Base-by-base conservation (phyloP, 2,797 vertebrate genomes). In the Scleropages formosus region DNA sequence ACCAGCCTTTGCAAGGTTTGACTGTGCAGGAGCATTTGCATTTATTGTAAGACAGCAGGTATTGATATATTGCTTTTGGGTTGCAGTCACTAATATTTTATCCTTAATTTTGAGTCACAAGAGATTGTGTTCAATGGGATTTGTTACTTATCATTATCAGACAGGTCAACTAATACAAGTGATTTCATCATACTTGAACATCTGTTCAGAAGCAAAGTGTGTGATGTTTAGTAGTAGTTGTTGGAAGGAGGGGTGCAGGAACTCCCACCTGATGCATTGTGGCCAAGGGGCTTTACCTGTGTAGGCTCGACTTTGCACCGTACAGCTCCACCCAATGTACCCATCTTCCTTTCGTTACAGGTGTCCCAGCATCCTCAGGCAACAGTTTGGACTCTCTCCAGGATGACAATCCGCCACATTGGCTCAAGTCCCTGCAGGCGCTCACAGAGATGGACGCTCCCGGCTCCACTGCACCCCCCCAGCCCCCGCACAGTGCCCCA, bases 351-450 rank as follows among this genome's bases (percentile, higher is more conserved):
- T 51, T 27, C 11, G 4, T 85, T 80, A 26, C 82, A 95, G 95
- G 95, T 87, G 92, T 97, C 86, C 94, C 95, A 82, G 92, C 93
- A 60, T 91, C 94, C 80, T 88, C 93, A 78, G 92, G 93, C 89
- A 95, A 95, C 92, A 94, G 92, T 92, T 90, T 95, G 92, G 95
- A 96, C 91, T 90, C 92, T 85, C 91, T 95, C 85, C 95, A 94
- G 89, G 95, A 96, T n/a, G 95, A 96, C 89, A 95, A 94, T 92
- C 95, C 95, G 80, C 95, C 95, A 82, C 95, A 97, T 85, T 96
- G 95, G 95, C 94, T 97, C 84, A 95, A 95, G 87, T 96, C 95
- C 80, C 91, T 97, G 78, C 95, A 97, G 89, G 86, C 94, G 77
- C 95, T 97, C 83, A 96, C 95, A 93, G 95, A 97, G 86, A 92